A percentile compares a stretch with the other conserved stretches of the same genome.
Evolutionary conservation across 2,888 invertebrate species (phyloP).

Genomic region (Peribatodes rhomboidaria): DNA sequence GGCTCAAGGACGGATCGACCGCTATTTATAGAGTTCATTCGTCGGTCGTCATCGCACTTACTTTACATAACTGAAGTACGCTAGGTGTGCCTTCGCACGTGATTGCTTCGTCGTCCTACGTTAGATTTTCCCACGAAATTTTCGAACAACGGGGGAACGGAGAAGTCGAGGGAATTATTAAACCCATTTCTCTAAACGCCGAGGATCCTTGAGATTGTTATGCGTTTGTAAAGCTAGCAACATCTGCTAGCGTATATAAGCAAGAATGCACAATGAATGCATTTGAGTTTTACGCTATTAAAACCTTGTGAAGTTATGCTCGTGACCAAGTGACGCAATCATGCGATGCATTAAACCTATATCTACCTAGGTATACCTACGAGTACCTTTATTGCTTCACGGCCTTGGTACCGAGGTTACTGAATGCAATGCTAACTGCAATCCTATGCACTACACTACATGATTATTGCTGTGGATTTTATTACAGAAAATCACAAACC

Average conservation of each 20-base stretch:
- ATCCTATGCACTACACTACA: conserved; percentile 63
- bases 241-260: too few species aligned
- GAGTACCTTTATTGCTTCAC: conserved; percentile 71
- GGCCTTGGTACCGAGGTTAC: conserved; percentile 80
- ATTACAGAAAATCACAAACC: conserved; percentile 10
- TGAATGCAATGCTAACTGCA: conserved; percentile 73
- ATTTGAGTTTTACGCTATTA: conserved; percentile 18
- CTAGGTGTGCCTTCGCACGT: conserved; percentile 72
- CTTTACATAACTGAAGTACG: conserved; percentile 80
- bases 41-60: conserved; percentile 77
- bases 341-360: conserved; percentile 70
- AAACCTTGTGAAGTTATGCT: conserved; percentile 34
- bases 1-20: conserved; percentile 85
- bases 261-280: conserved; percentile 6
- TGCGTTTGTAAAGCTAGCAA: conserved; percentile 28
- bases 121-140: conserved; percentile 72
- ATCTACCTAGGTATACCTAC: conserved; percentile 59
- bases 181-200: conserved; percentile 62
- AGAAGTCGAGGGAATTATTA: conserved; percentile 62
- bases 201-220: conserved; percentile 54
- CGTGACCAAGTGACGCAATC: conserved; percentile 66
- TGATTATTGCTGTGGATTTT: conserved; percentile 33
- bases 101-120: conserved; percentile 50
- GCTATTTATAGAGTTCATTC: conserved; percentile 84
- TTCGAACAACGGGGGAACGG: conserved; percentile 60